Conservation (phyloP, 2,888 invertebrate species). For the Acanthosepion pharaonis region DNA sequence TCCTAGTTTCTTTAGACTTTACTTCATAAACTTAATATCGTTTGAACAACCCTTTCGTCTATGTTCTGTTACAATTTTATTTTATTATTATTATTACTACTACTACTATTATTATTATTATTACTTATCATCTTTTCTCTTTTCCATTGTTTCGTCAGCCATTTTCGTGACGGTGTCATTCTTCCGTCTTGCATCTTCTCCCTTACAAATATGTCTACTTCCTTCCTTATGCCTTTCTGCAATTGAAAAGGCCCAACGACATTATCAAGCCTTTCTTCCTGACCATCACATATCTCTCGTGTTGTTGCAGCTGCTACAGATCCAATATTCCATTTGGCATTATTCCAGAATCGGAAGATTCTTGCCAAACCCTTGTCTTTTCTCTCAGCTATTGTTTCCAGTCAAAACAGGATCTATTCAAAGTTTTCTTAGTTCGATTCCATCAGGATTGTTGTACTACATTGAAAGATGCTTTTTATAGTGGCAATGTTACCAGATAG, state of each 20-base stretch:
- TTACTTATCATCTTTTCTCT: neutral
- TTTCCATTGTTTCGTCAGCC: neutral
- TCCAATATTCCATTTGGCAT: constrained; percentile 33
- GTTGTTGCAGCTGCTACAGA: neutral
- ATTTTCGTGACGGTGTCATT: neutral
- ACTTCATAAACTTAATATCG: too few relatives aligned
- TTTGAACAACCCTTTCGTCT: too few relatives aligned
- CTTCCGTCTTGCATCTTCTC: neutral
- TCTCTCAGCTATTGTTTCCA: neutral
- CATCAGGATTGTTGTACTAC: too few relatives aligned
- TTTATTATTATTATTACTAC: neutral
- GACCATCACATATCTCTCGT: neutral
- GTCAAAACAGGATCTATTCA: neutral
- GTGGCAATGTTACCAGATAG: too few relatives aligned
- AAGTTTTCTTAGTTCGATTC: neutral
- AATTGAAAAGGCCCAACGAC: neutral
- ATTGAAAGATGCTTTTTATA: too few relatives aligned
- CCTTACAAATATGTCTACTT: neutral
- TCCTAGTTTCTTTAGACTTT: too few relatives aligned
- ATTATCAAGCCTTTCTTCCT: neutral
- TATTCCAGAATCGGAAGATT: neutral
- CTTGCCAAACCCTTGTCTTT: neutral
- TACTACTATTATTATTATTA: neutral
- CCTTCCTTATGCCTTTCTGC: neutral
- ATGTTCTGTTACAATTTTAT: neutral